Conservation (phyloP, 1,140 invertebrate genomes). For the Anastrepha ludens region DNA sequence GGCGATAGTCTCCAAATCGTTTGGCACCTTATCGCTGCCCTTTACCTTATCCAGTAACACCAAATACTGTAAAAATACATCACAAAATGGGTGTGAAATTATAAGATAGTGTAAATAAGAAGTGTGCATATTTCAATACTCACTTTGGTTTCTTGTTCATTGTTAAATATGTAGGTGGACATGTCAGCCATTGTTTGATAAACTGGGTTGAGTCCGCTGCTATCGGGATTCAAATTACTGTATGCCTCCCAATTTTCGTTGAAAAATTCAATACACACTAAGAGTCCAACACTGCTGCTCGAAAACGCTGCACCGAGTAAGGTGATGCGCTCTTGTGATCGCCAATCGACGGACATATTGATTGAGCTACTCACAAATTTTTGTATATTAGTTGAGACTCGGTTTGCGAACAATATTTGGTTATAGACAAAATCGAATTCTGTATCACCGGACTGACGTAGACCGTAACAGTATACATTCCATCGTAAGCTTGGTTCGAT, state of each 20-base stretch:
- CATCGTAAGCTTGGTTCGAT: slow-evolving; percentile 68
- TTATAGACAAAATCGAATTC: slow-evolving; percentile 81
- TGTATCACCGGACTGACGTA: slow-evolving; percentile 77
- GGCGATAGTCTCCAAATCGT: no score
- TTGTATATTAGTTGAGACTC: slow-evolving; percentile 58
- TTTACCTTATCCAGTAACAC: no score
- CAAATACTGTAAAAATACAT: neutral
- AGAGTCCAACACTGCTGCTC: slow-evolving; percentile 64
- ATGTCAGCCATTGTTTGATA: slow-evolving; percentile 64
- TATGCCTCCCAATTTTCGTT: slow-evolving; percentile 63
- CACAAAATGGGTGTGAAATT: neutral
- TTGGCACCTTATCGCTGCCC: no score
- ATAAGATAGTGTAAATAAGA: neutral
- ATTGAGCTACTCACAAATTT: slow-evolving; percentile 68
- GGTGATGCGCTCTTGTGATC: slow-evolving; percentile 65
- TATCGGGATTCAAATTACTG: slow-evolving; percentile 62
- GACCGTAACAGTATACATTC: slow-evolving; percentile 80
- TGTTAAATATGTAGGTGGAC: slow-evolving; percentile 63
- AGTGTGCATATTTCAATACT: slow-evolving; percentile 12
- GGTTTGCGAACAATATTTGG: slow-evolving; percentile 75
- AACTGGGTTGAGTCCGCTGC: slow-evolving; percentile 65
- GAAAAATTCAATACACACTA: slow-evolving; percentile 65
- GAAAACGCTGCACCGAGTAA: slow-evolving; percentile 66
- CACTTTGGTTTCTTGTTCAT: slow-evolving; percentile 60
- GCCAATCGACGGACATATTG: slow-evolving; percentile 60